Evolutionary conservation across 2,113 vertebrate genomes (phyloP), one percentile per base, ranked within the genome.

Genomic region (Atractosteus spatula): DNA sequence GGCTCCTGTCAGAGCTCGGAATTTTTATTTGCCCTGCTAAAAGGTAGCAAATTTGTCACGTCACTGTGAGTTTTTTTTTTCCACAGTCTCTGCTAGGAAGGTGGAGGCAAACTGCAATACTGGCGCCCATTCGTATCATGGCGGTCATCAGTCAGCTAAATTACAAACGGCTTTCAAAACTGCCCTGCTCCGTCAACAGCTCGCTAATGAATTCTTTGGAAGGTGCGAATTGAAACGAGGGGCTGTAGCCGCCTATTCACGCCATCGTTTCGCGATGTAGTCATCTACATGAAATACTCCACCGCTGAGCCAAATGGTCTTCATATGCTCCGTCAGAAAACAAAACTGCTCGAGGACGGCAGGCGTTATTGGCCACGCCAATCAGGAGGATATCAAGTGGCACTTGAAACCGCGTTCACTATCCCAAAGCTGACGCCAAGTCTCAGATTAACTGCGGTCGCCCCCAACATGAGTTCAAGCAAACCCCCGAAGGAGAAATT

Each of bases 201-300:
- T 29, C 12, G 66, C 66, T 62, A 73, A 73, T 59, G 55, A 68
- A 68, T 12, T 41, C 43, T 41, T 57, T n/a, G 43, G 17, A n/a
- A 51, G 56, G n/a, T n/a, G 55, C 4, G 12, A 13, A 54, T 57
- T 67, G 10, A 14, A 17, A 43, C 5, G 8, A 17, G 61, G 29
- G 41, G 8, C 45, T 12, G 29, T 6, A 61, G 8, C 57, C 29
- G 62, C 57, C n/a, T 41, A 51, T 51, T 51, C 47, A 5, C 47
- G 29, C 29, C 29, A 29, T 29, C 47, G 1, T 51, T 5, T 51
- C 47, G 1, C 47, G 10, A 51, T 51, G 47, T 10, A 5, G 10
- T 7, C 47, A 51, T 10, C 10, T 7, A 51, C 10, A 51, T 51
- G 2, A 51, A 51, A 51, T 7, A 29, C 29, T 29, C 29, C 29